Evolutionary conservation across 2,797 vertebrate species (phyloP).

Genomic region (Eutrigla gurnardus): DNA sequence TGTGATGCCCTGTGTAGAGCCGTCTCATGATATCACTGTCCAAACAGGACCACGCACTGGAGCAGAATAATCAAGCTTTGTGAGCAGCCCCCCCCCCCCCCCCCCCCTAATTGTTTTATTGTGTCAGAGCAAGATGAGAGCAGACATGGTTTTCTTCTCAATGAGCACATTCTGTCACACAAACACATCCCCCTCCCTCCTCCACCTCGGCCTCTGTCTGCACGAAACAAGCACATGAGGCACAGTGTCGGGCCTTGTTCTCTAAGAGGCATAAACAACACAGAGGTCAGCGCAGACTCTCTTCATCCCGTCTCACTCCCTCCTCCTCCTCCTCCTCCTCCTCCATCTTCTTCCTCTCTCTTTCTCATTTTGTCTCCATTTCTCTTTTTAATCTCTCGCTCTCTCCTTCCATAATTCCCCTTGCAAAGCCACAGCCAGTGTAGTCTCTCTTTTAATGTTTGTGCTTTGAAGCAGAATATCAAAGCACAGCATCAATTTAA

Average conservation of each 20-base stretch:
- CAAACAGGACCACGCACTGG: constrained; percentile 53
- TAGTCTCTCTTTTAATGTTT: constrained; percentile 57
- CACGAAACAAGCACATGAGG: constrained; percentile 54
- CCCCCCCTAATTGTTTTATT: constrained; percentile 68
- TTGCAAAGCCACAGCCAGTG: constrained; percentile 18
- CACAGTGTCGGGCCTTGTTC: constrained; percentile 75
- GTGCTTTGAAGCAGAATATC: constrained; percentile 69
- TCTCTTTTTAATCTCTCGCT: neutral
- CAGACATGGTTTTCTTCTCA: constrained; percentile 73
- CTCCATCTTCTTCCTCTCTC: neutral
- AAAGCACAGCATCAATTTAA: constrained; percentile 67
- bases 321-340: neutral
- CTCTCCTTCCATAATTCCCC: constrained; percentile 27
- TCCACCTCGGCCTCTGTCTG: constrained; percentile 57
- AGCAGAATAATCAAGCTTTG: constrained; percentile 76
- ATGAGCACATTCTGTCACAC: constrained; percentile 71
- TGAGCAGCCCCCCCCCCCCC: constrained; percentile 41
- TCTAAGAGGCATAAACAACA: constrained; percentile 67
- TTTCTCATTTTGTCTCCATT: constrained; percentile 35
- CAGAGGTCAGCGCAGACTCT: constrained; percentile 64
- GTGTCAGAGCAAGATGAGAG: constrained; percentile 77
- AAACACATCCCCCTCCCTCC: constrained; percentile 27
- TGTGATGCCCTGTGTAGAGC: constrained; percentile 49
- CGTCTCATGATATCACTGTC: constrained; percentile 73
- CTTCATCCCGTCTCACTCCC: constrained; percentile 45